Conservation (phyloP, 2,113 vertebrate genomes). For the Cynoglossus semilaevis region DNA sequence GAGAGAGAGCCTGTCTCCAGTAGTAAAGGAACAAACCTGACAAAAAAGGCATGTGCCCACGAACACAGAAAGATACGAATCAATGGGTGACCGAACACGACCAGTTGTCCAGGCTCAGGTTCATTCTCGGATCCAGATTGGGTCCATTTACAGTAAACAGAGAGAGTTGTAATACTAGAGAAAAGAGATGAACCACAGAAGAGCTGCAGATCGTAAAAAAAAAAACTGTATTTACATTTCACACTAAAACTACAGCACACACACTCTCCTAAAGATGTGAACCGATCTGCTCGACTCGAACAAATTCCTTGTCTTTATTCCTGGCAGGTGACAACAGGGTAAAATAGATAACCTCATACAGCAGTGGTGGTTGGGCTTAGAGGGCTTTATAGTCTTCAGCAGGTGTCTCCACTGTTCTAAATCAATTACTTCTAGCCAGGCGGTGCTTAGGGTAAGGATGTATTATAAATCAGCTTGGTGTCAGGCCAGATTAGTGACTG, state of each 20-base stretch:
- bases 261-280: too few species aligned
- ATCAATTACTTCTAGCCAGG: constrained; percentile 71
- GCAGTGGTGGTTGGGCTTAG: constrained; percentile 12
- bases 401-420: constrained; percentile 68
- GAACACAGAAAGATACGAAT: constrained; percentile 58
- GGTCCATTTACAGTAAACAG: constrained; percentile 7
- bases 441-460: constrained; percentile 58
- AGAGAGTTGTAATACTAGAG: constrained; percentile 9
- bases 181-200: neutral
- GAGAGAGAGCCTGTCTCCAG: constrained; percentile 45
- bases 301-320: constrained; percentile 8
- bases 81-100: constrained; percentile 52
- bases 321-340: constrained; percentile 15
- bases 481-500: constrained; percentile 73
- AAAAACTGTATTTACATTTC: too few species aligned
- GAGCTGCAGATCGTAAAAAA: neutral
- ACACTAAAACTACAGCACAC: too few species aligned
- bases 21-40: constrained; percentile 61
- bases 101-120: constrained; percentile 42
- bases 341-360: constrained; percentile 15
- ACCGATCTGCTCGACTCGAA: neutral
- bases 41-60: constrained; percentile 61
- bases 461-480: constrained; percentile 75
- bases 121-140: constrained; percentile 19
- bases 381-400: constrained; percentile 56